phyloP scores from a whole-genome alignment of 2,888 invertebrate species.

The Pyrrhosoma nymphula region DNA sequence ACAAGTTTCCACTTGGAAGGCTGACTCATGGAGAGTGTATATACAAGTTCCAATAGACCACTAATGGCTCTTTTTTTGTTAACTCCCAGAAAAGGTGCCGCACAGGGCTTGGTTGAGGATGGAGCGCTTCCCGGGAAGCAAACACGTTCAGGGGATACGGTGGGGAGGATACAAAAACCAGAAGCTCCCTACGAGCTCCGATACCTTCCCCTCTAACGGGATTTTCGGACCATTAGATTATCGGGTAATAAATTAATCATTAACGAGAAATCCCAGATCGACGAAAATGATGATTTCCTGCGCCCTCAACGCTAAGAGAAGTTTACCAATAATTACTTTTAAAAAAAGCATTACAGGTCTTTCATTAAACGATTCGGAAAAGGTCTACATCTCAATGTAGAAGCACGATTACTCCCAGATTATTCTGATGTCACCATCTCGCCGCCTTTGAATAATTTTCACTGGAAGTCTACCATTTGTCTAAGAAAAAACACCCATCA shows the following conservation, averaged over 20 bases:
- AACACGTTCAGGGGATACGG: not conserved
- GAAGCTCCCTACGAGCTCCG: not conserved
- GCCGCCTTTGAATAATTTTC: too few species aligned
- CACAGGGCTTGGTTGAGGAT: not conserved
- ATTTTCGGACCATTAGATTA: not conserved
- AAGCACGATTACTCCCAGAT: not conserved
- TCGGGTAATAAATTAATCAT: not conserved
- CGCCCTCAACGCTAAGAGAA: not conserved
- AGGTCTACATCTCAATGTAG: not conserved
- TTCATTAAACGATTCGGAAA: not conserved
- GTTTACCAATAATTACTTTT: not conserved
- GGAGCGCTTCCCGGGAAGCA: not conserved
- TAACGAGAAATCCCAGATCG: not conserved
- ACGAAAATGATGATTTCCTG: not conserved
- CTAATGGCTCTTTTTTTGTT: conserved; percentile 13
- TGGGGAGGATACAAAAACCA: not conserved
- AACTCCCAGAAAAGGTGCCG: not conserved
- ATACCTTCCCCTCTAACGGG: not conserved
- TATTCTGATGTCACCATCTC: not conserved
- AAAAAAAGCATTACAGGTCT: not conserved
- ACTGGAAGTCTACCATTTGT: too few species aligned
- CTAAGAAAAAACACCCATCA: too few species aligned
- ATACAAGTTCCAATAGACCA: conserved; percentile 54
- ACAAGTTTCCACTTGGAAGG: not conserved
- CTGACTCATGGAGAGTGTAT: conserved; percentile 28